Base-by-base conservation (phyloP, 2,797 vertebrate species). In the Nannoperca obscura region DNA sequence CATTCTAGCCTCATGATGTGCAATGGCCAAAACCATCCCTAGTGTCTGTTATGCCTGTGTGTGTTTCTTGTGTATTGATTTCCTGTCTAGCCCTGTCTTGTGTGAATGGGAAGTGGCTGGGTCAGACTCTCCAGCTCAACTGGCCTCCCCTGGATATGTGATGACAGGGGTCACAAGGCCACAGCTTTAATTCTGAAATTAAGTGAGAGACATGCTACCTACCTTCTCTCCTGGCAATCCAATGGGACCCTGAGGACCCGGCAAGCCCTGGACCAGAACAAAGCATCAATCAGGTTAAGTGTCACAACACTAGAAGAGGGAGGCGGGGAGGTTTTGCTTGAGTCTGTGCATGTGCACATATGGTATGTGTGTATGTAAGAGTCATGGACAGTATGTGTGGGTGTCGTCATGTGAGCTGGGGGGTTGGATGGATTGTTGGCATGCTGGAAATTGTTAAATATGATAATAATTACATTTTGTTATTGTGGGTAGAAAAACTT, bases 171-270 rank as follows among this genome's bases (percentile, higher is more conserved):
- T 91, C 86, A 75, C 17, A 66, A 61, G 86, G 82, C 92, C 84
- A 81, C 44, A 52, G 64, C 49, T 91, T 90, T 88, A 85, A 86
- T 69, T 84, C 55, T 81, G 32, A 91, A 71, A 89, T 88, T 53
- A 90, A 89, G 80, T 84, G 67, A 78, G 65, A 80, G 70, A 81
- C 83, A 78, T 58, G 52, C 46, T 74, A 74, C 94, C 93, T 91
- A 99, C 98, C 96, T 97, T 99, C 83, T 97, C 96, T 81, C 98
- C 98, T 2, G 97, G 97, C 86, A 95, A 76, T 69, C 97, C 98
- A 0, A 99, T 96, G 36, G 89, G 92, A 69, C 98, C 98, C 92
- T 99, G 98, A 59, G 97, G 92, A 72, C 98, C 98, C 0, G 95
- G 92, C 67, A 97, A 94, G 40, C 98, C 98, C 98, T 99, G 86